Evolutionary conservation across 37 sponge, comb jelly and placozoan species (phyloP).

Genomic region (Tethya wilhelma): DNA sequence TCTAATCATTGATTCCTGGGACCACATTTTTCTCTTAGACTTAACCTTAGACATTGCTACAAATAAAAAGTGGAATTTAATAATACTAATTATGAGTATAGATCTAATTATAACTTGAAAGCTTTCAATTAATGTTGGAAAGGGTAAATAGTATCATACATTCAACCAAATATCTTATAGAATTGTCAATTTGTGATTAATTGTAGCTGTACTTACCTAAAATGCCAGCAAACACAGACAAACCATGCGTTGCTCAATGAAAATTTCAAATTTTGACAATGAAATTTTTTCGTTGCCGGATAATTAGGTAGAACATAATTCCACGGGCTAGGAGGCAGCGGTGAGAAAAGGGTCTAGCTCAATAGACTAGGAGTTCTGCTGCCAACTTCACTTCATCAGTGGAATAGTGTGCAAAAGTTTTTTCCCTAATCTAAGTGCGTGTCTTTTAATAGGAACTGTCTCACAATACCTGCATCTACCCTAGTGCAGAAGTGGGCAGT

Average conservation of each 20-base stretch:
- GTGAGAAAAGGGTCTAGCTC: slow-evolving; percentile 5
- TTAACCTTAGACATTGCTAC: background rate
- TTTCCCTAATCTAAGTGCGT: background rate
- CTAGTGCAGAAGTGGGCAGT: no score
- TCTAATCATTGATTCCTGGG: slow-evolving; percentile 38
- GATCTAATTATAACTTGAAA: slow-evolving; percentile 1
- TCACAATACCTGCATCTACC: slow-evolving; percentile 33
- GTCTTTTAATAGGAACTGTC: slow-evolving; percentile 41
- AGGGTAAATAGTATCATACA: no score
- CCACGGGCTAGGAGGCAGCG: no score
- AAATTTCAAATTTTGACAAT: no score
- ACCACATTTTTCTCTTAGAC: slow-evolving; percentile 24
- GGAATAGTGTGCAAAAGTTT: background rate
- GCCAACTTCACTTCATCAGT: background rate
- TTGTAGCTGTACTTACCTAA: slow-evolving; percentile 8
- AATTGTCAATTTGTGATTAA: no score
- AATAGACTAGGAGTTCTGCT: background rate
- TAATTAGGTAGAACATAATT: no score
- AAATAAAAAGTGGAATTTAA: background rate
- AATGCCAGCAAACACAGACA: background rate
- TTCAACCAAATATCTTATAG: no score
- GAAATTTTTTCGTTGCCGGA: no score
- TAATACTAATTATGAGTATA: background rate
- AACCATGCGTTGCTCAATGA: background rate
- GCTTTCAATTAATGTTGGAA: slow-evolving; percentile 2